phyloP scores from a whole-genome alignment of 2,888 invertebrate species.

The Apodemia mormo region DNA sequence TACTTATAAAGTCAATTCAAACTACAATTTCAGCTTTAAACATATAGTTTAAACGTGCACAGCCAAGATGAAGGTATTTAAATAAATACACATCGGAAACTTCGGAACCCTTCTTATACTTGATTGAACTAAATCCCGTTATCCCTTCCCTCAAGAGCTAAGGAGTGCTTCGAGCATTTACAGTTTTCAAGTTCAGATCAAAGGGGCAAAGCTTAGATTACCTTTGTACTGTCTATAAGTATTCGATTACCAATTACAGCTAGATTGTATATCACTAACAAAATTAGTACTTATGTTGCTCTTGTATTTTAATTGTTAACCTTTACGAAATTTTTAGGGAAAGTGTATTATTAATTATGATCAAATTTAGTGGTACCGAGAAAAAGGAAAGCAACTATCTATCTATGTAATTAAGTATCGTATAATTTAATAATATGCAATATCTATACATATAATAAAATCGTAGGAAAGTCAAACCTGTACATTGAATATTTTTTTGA shows the following conservation, averaged over 20 bases:
- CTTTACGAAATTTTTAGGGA: too few relatives aligned
- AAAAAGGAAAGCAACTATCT: too few relatives aligned
- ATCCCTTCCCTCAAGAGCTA: conserved; percentile 42
- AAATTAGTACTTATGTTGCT: not conserved
- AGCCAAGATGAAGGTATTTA: conserved; percentile 33
- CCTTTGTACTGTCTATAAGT: not conserved
- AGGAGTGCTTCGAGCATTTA: conserved; percentile 42
- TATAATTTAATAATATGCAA: too few relatives aligned
- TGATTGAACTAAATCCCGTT: conserved; percentile 46
- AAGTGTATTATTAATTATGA: too few relatives aligned
- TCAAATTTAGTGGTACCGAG: too few relatives aligned
- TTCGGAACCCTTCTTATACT: conserved; percentile 42
- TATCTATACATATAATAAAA: too few relatives aligned
- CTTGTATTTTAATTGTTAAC: not conserved
- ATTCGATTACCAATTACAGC: not conserved
- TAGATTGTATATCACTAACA: not conserved
- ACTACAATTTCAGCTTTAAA: not conserved
- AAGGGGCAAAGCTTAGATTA: conserved; percentile 20
- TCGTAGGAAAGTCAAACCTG: too few relatives aligned
- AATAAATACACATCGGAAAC: conserved; percentile 43
- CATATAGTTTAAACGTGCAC: conserved; percentile 17
- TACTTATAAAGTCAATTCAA: not conserved
- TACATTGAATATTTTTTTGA: too few relatives aligned
- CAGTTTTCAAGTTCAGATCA: conserved; percentile 40
- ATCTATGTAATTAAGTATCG: too few relatives aligned